Percentiles rank a stretch among this genome's conserved stretches.
Conservation (phyloP, 2,113 vertebrate genomes). For the Martes martes region DNA sequence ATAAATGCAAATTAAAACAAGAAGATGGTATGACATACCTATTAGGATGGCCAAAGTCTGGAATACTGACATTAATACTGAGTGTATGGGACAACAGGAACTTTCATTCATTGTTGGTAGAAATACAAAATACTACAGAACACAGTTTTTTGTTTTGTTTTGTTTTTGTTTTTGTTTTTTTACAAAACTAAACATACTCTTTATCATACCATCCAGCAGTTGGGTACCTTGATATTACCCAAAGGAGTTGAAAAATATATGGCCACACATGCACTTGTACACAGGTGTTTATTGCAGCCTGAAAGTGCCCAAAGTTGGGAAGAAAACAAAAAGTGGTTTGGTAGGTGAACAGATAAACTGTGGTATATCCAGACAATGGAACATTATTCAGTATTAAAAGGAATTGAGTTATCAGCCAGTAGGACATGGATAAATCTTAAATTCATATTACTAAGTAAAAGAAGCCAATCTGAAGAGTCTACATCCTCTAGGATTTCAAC, state of each 20-base stretch:
- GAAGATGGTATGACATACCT: neutral
- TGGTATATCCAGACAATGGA: neutral
- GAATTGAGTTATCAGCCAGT: neutral
- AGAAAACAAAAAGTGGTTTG: neutral
- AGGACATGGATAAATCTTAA: neutral
- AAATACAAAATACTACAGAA: neutral
- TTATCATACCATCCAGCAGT: neutral
- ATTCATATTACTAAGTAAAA: neutral
- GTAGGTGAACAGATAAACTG: neutral
- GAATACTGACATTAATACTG: neutral
- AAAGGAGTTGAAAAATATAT: neutral
- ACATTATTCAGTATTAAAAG: neutral
- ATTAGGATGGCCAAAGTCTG: neutral
- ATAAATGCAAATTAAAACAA: neutral
- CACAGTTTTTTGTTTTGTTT: neutral
- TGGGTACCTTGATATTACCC: neutral
- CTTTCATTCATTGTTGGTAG: neutral
- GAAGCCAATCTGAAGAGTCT: neutral
- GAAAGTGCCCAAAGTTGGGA: neutral
- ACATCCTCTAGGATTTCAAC: neutral
- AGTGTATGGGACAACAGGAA: neutral
- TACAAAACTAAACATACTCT: neutral
- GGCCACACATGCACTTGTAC: neutral
- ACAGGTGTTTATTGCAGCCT: neutral
- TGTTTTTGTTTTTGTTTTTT: neutral